Base-by-base conservation (phyloP, 2,888 invertebrate species). In the Morpho achilles region DNA sequence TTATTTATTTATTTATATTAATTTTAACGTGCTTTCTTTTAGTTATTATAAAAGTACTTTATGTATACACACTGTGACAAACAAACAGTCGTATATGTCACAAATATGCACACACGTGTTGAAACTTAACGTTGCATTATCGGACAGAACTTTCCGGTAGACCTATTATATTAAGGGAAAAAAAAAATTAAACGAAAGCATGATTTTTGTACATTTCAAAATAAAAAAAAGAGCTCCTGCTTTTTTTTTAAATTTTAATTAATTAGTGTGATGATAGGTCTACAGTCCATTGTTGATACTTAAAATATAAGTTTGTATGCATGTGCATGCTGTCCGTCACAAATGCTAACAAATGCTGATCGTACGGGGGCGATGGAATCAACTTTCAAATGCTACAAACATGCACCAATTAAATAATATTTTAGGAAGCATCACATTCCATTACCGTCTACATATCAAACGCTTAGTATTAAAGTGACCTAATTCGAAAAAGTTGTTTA, bases 121-220 rank as follows among this genome's bases (percentile, higher is more conserved):
- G 16, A 16, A 16, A 16, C 16, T 16, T 16, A 16, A 16, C 16
- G 16, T 16, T 16, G 16, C 16, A 16, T 16, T 16, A 16, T 16
- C 16, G 16, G 16, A 16, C 16, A 16, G 16, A 16, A 16, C 16
- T 16, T 16, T 16, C 16, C 16, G 16, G 16, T 16, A 16, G 16
- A 16, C 16, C 16, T 16, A 16, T 16, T 16, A 3, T 32, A 32
- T 32, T 82, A 85, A 81, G 83, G 81, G 80, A 83, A 78, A 82
- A 79, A 68, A 67, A 73, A 71, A 77, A 79, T 82, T 81, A 84
- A 87, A 85, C 80, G 80, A 88, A 85, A 89, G 87, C 84, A 84
- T 86, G 82, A 84, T 86, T 89, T 55, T 90, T 89, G 89, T 89
- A 89, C 89, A 88, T 88, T 88, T 83, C 83, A 82, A 84, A 86